These are phyloP conservation scores for Galaxea fascicularis DNA, from an alignment of 92 coral and sea anemone species.

Conservation along the genomic window DNA sequence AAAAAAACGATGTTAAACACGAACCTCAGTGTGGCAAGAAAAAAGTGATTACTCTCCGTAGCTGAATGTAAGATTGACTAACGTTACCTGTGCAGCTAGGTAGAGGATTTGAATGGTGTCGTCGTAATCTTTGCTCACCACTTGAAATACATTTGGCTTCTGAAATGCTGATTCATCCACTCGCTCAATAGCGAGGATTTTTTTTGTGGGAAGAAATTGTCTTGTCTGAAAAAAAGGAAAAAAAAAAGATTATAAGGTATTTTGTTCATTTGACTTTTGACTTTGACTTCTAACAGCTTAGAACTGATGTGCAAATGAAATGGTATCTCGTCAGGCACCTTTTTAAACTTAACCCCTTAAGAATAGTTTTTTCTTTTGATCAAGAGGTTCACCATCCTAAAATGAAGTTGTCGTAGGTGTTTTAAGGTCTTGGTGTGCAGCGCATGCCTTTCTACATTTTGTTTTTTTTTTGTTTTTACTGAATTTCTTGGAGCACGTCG, in stretches of 20 bases:
- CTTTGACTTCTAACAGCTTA: no score
- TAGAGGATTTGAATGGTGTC: conserved; percentile 79
- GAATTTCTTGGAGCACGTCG: background rate
- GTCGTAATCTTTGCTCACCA: conserved; percentile 81
- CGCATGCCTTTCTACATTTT: background rate
- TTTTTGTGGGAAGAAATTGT: conserved; percentile 81
- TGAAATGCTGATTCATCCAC: conserved; percentile 95
- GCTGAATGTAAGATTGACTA: background rate
- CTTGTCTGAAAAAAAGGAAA: conserved; percentile 73
- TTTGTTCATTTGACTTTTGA: background rate
- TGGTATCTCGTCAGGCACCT: no score
- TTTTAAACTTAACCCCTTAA: no score
- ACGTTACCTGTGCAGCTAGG: conserved; percentile 87
- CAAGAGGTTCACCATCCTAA: no score
- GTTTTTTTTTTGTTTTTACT: background rate
- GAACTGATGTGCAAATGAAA: no score
- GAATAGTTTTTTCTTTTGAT: no score
- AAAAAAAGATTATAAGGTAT: background rate
- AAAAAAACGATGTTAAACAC: background rate
- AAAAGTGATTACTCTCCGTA: background rate
- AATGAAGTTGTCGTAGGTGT: no score
- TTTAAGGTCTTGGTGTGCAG: no score
- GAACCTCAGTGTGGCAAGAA: background rate
- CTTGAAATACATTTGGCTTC: conserved; percentile 91
- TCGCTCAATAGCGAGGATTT: conserved; percentile 87